A percentile compares a stretch with the other conserved stretches of the same genome.
Conservation (phyloP, 1,140 invertebrate species). For the Drosophila parabipectinata region DNA sequence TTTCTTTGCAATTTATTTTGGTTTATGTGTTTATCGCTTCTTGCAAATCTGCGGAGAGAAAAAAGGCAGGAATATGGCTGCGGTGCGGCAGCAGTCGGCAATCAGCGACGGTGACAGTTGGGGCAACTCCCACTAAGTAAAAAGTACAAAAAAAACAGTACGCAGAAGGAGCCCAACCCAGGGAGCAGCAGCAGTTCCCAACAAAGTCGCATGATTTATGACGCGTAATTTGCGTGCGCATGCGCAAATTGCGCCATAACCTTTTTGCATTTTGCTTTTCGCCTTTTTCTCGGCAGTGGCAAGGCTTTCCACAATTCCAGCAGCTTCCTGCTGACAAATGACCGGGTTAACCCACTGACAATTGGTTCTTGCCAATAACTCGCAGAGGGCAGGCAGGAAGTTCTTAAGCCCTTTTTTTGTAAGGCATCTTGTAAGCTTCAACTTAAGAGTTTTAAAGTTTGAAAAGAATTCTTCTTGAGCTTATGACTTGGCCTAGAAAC, state of each 20-base stretch:
- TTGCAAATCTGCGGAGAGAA: constrained; percentile 54
- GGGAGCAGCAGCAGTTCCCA: constrained; percentile 23
- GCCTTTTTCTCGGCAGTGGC: neutral
- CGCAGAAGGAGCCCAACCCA: constrained; percentile 30
- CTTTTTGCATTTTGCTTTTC: constrained; percentile 45
- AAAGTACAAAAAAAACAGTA: neutral
- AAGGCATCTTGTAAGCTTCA: neutral
- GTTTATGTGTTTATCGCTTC: constrained; percentile 73
- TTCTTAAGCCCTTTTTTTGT: neutral
- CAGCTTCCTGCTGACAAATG: constrained; percentile 78
- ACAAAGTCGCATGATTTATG: constrained; percentile 72
- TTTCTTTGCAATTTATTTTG: constrained; percentile 77
- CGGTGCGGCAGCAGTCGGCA: constrained; percentile 58
- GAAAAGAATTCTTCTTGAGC: neutral
- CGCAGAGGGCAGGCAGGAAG: neutral
- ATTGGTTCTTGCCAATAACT: constrained; percentile 11
- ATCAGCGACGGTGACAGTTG: constrained; percentile 71
- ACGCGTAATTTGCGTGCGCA: constrained; percentile 80
- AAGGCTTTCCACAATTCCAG: constrained; percentile 22
- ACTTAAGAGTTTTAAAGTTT: neutral
- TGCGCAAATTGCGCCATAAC: constrained; percentile 74
- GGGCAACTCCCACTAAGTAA: constrained; percentile 61
- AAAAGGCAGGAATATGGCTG: constrained; percentile 20
- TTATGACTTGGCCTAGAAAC: neutral
- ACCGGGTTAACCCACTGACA: constrained; percentile 37